phyloP scores from a whole-genome alignment of 2,797 vertebrate genomes.

The Tenualosa thibaudeaui region DNA sequence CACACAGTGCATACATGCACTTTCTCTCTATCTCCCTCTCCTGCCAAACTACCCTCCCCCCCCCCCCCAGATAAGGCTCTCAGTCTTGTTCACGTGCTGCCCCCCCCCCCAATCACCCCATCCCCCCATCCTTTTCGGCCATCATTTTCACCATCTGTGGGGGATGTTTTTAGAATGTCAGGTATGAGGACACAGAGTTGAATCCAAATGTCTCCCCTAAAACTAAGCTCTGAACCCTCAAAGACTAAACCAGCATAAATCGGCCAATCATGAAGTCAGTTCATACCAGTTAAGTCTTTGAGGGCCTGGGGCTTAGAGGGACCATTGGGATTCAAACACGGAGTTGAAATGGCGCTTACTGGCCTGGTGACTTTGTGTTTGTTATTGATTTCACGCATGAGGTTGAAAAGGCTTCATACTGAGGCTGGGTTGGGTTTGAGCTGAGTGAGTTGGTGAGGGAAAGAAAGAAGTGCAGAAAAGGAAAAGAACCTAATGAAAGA shows the following conservation, averaged over 20 bases:
- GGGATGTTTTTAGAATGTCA: constrained; percentile 39
- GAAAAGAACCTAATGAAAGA: neutral
- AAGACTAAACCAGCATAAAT: too few species aligned
- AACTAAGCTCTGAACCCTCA: too few species aligned
- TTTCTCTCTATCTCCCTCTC: neutral
- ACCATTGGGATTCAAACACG: neutral
- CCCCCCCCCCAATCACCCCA: too few species aligned
- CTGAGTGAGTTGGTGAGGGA: neutral
- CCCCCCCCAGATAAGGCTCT: neutral
- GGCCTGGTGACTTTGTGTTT: neutral
- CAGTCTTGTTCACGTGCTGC: neutral
- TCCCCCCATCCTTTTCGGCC: too few species aligned
- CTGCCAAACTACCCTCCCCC: too few species aligned
- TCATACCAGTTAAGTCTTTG: too few species aligned
- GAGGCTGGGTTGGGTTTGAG: neutral
- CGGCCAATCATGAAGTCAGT: too few species aligned
- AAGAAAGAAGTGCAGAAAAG: neutral
- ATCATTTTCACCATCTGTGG: constrained; percentile 26
- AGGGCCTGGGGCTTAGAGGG: too few species aligned
- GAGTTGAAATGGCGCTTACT: constrained; percentile 19
- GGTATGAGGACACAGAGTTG: constrained; percentile 30
- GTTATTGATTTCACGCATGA: neutral
- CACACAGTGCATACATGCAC: neutral
- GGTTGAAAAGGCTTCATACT: neutral
- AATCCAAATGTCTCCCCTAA: neutral